Percentiles rank a stretch among this genome's conserved stretches.
Evolutionary conservation across 64 coral and sea anemone species (phyloP).

Genomic region (Hydrozoanthus tunicans): DNA sequence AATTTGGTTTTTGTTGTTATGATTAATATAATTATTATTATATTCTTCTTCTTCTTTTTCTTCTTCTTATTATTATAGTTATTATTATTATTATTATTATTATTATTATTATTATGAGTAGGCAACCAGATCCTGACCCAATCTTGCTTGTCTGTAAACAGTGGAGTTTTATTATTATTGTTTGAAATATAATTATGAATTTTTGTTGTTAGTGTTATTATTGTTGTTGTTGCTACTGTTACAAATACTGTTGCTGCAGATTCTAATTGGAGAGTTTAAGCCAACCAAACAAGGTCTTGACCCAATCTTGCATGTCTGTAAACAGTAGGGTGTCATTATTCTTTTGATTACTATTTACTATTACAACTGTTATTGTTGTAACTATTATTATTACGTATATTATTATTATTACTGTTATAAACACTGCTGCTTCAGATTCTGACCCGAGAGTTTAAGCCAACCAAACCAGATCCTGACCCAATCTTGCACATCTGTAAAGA

Average conservation of each 20-base stretch:
- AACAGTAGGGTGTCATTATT: slow-evolving; percentile 67
- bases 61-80: too few species aligned
- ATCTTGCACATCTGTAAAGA: slow-evolving; percentile 85
- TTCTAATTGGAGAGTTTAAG: slow-evolving; percentile 83
- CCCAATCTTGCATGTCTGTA: slow-evolving; percentile 80
- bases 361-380: not conserved
- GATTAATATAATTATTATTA: too few species aligned
- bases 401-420: not conserved
- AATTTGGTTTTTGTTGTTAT: too few species aligned
- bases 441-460: slow-evolving; percentile 85
- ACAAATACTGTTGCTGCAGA: slow-evolving; percentile 14
- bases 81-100: too few species aligned
- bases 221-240: too few species aligned
- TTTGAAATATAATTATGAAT: too few species aligned
- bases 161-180: too few species aligned
- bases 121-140: too few species aligned
- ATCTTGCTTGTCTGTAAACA: too few species aligned
- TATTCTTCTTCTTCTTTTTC: too few species aligned
- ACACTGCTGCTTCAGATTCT: slow-evolving; percentile 54
- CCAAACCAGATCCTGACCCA: slow-evolving; percentile 86
- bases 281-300: slow-evolving; percentile 86
- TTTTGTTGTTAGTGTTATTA: too few species aligned
- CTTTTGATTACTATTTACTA: not conserved
- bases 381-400: not conserved
- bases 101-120: too few species aligned